Conservation (phyloP, 23 tunicate genomes). For the Oikopleura vanhoeffeni region DNA sequence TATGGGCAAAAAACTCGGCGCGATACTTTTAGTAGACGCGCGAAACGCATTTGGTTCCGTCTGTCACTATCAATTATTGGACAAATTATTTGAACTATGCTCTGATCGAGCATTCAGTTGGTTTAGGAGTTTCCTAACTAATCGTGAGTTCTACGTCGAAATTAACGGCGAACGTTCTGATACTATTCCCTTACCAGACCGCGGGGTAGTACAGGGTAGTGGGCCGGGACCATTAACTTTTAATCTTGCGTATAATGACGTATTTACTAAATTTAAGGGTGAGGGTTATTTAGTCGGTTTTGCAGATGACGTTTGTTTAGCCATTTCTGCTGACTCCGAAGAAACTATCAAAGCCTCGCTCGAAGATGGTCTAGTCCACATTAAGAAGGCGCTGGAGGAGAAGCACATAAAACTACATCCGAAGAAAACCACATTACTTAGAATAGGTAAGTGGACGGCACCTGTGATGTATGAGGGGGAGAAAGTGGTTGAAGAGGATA, state of each 20-base stretch:
- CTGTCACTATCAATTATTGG: neutral
- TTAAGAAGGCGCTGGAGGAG: too few species aligned
- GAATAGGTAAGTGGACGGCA: too few species aligned
- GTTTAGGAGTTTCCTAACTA: neutral
- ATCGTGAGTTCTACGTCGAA: neutral
- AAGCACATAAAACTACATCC: too few species aligned
- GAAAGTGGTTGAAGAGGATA: too few species aligned
- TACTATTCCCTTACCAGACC: neutral
- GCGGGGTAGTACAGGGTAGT: neutral
- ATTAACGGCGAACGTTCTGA: neutral
- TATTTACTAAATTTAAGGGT: too few species aligned
- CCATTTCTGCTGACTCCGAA: too few species aligned
- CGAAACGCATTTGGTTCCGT: neutral
- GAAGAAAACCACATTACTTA: too few species aligned
- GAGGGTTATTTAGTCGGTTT: too few species aligned
- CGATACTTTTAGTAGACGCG: neutral
- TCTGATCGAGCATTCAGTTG: neutral
- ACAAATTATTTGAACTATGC: neutral
- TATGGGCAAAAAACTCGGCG: neutral
- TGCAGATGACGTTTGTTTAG: too few species aligned
- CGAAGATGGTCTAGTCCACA: too few species aligned
- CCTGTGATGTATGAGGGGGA: too few species aligned
- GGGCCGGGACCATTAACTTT: neutral
- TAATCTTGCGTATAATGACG: neutral
- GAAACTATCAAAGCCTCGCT: too few species aligned